Evolutionary conservation across 2,888 invertebrate genomes (phyloP).

Genomic region (Amphimallon solstitiale): DNA sequence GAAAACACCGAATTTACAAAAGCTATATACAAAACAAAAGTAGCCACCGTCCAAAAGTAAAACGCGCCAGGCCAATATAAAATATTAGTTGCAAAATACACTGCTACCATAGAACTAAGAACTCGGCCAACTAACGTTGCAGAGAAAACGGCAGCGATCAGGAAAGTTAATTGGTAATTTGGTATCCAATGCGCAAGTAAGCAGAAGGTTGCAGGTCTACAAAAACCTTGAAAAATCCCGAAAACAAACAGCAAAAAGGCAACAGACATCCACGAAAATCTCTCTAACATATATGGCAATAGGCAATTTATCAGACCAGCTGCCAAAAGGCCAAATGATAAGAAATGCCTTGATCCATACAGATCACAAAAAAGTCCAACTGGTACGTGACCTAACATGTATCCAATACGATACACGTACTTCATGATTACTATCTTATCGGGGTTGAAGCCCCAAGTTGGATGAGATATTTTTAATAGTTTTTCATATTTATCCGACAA

Average conservation of each 20-base stretch:
- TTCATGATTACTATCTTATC: no score
- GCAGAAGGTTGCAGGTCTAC: constrained; percentile 3
- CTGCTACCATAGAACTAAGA: background rate
- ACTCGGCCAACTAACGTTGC: background rate
- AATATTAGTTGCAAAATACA: background rate
- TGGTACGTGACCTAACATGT: constrained; percentile 16
- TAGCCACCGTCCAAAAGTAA: background rate
- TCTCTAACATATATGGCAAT: constrained; percentile 1
- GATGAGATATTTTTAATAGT: no score
- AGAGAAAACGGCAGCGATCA: background rate
- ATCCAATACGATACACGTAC: background rate
- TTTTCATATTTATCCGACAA: no score
- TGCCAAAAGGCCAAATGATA: background rate
- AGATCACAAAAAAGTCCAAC: constrained; percentile 21
- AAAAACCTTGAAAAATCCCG: constrained; percentile 12
- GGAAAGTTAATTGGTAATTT: background rate
- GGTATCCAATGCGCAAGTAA: constrained; percentile 30
- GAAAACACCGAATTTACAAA: constrained; percentile 10
- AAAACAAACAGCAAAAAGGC: background rate
- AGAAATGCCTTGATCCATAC: constrained; percentile 19
- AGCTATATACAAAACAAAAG: background rate
- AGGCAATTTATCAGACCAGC: background rate
- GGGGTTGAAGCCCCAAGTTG: no score
- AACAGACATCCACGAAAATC: background rate
- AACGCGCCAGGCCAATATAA: constrained; percentile 6